Evolutionary conservation across 2,113 vertebrate species (phyloP), one percentile per base, ranked within the genome.

Genomic region (Lichenostomus cassidix): DNA sequence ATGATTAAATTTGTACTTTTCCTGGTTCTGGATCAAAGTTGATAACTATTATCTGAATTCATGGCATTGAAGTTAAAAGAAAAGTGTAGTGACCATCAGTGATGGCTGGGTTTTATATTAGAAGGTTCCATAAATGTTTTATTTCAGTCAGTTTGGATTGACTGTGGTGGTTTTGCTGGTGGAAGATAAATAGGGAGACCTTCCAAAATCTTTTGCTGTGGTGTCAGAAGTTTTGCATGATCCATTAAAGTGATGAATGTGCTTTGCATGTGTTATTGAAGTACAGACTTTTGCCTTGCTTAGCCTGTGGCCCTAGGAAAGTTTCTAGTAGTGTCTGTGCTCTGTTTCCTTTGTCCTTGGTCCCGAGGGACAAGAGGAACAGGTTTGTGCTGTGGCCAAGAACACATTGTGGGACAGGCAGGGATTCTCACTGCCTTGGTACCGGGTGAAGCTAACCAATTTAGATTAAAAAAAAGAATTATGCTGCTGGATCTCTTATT

Each of bases 1-100:
- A 68, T 69, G 95, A 87, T 82, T 68, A 67, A 80, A 63, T 50
- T 75, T 83, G 58, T 94, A 39, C 62, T 97, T 97, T 75, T 70
- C 14, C 91, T 91, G 76, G 56, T 96, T 88, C 49, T 90, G 88
- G 65, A 74, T 89, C 81, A 90, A 93, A 84, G 28, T 37, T 83
- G 83, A 15, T 90, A 94, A 90, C 77, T 16, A 2, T 49, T 69
- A 53, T 49, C 49, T 91, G 89, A 91, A 75, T 44, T 85, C n/a
- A 41, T 67, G 81, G 47, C 91, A 79, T 15, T 83, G 70, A 94
- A 92, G 81, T 92, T 28, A 71, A 70, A 92, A 86, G 65, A 58
- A 88, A 74, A 73, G 31, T 2, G 0, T 13, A 20, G 58, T 33
- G 81, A 55, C 70, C 44, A 17, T 75, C 25, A 44, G 28, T 2